Percentiles rank a stretch among this genome's conserved stretches.
These are phyloP conservation scores for Microcebus griseorufus DNA, from an alignment of 2,113 vertebrate genomes.

Conservation along the genomic window DNA sequence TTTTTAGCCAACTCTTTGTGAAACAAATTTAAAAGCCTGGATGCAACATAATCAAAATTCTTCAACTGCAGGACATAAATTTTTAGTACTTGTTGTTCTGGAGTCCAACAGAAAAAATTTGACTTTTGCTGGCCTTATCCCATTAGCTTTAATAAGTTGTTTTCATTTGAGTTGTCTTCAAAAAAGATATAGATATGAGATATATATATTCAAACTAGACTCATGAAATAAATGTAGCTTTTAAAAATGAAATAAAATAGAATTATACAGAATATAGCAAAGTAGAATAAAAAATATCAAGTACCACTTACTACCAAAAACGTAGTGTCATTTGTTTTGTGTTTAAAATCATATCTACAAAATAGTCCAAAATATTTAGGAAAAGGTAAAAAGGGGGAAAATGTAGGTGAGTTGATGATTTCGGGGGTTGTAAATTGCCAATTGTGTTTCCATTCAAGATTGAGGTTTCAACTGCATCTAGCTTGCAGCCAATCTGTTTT, in stretches of 20 bases:
- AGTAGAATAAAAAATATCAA: conserved; percentile 14
- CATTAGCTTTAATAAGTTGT: conserved; percentile 38
- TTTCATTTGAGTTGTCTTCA: conserved; percentile 30
- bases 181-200: conserved; percentile 4
- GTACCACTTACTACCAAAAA: neutral
- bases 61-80: conserved; percentile 58
- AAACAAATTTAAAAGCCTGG: conserved; percentile 29
- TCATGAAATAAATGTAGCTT: neutral
- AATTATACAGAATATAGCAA: neutral
- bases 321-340: conserved; percentile 48
- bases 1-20: conserved; percentile 25
- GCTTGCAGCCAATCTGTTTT: neutral
- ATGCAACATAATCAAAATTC: conserved; percentile 24
- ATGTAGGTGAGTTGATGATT: neutral
- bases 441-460: neutral
- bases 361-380: conserved; percentile 7
- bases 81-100: conserved; percentile 61
- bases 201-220: neutral
- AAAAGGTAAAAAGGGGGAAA: neutral
- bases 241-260: conserved; percentile 26
- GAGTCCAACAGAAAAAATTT: conserved; percentile 56
- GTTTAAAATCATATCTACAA: conserved; percentile 12
- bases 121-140: conserved; percentile 3
- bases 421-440: neutral
- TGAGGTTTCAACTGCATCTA: neutral